Base-by-base conservation (phyloP, 2,888 invertebrate species). In the Margaritifera margaritifera region DNA sequence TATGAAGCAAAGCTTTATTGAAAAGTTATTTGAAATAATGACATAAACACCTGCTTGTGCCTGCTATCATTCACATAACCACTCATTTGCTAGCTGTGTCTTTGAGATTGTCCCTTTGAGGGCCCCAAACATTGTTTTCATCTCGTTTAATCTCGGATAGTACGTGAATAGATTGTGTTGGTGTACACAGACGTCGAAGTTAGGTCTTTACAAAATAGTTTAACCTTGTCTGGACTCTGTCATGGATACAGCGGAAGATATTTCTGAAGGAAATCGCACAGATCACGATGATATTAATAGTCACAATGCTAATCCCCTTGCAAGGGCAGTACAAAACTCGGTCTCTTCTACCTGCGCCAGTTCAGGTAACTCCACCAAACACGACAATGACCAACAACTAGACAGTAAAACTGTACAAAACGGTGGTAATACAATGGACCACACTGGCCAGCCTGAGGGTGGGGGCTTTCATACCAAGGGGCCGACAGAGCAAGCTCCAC, bases 61-160 rank as follows among this genome's bases (percentile, higher is more conserved):
- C 42, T 61, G 19, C 54, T 22, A 54, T 52, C 27, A 54, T 63
- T 11, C 6, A n/a, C 27, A n/a, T 54, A 8, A 27, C 22, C 18
- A 24, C 22, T 6, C 24, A 25, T 42, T 50, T 56, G 54, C 22
- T 18, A 55, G 55, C 27, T 63, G 11, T 42, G 11, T 42, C 42
- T 59, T 64, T 62, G 64, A 56, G 64, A 69, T 65, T 71, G 57
- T 62, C 67, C 71, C 66, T 55, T 31, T 31, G 25, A 24, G 65
- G 22, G 56, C 60, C 73, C 74, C 58, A 69, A 55, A 42, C 31
- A 60, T 59, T 75, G 75, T 75, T 80, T 80, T 75, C 72, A 80
- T 80, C 78, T 69, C 80, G 77, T 72, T 25, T 60, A 42, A 62
- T 74, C 68, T 71, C 74, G 66, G 76, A 66, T 69, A 70, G 2